These are phyloP conservation scores for Halichoeres trimaculatus DNA, from an alignment of 2,113 vertebrate species.

Conservation along the genomic window DNA sequence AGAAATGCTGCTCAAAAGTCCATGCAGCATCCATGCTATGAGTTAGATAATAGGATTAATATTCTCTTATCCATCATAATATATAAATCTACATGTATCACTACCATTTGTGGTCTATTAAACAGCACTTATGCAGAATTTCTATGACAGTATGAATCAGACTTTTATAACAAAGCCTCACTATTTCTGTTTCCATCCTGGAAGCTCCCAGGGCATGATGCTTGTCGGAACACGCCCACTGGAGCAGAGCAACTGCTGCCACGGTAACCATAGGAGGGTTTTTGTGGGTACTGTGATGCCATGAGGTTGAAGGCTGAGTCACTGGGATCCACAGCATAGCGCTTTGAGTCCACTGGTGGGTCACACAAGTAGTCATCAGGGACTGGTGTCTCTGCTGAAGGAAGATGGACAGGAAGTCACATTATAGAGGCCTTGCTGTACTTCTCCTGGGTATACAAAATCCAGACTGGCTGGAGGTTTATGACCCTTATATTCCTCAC, in stretches of 20 bases:
- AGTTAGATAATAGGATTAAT: no score
- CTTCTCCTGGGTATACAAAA: no score
- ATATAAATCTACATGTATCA: no score
- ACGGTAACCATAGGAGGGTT: conserved; percentile 80
- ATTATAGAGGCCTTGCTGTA: not conserved
- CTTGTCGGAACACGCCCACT: conserved; percentile 80
- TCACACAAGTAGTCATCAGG: conserved; percentile 87
- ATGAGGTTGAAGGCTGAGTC: conserved; percentile 83
- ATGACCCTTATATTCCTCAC: no score
- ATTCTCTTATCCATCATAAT: no score
- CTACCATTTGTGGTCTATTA: not conserved
- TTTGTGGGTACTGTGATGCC: conserved; percentile 79
- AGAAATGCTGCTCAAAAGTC: no score
- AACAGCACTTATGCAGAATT: no score
- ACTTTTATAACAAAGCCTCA: conserved; percentile 70
- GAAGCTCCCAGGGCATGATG: conserved; percentile 85
- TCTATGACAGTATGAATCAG: no score
- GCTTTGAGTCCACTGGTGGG: conserved; percentile 81
- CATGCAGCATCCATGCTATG: no score
- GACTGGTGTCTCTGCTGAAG: conserved; percentile 83
- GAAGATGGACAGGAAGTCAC: conserved; percentile 29
- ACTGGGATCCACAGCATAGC: conserved; percentile 82
- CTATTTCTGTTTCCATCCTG: conserved; percentile 90
- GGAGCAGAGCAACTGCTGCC: conserved; percentile 79
- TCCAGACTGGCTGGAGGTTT: no score